Conservation (phyloP, 2,113 vertebrate genomes). For the Marcusenius ussheri region DNA sequence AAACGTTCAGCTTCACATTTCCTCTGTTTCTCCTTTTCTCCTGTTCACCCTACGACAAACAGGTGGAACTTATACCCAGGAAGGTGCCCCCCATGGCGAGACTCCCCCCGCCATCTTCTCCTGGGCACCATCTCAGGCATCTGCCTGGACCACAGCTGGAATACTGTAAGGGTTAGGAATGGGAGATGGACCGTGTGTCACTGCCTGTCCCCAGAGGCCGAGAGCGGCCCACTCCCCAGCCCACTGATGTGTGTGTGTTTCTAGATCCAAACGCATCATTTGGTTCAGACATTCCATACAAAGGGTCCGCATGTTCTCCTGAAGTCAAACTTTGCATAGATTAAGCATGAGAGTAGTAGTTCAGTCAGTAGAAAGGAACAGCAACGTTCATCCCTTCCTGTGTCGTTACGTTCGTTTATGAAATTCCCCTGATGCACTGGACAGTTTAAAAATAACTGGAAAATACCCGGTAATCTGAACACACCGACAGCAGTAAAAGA, state of each 20-base stretch:
- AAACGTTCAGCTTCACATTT: constrained; percentile 54
- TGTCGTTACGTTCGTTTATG: background rate
- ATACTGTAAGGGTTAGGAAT: background rate
- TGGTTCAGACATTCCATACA: background rate
- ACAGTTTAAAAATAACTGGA: constrained; percentile 60
- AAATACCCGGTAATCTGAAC: constrained; percentile 80
- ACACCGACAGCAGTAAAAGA: constrained; percentile 51
- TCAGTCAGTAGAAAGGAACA: background rate
- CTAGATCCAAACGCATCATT: background rate
- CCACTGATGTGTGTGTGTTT: background rate
- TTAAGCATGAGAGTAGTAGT: background rate
- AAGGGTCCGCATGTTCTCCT: background rate
- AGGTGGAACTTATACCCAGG: background rate
- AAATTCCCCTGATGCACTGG: constrained; percentile 14
- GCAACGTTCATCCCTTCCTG: background rate
- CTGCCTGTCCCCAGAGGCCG: background rate
- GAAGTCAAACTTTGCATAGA: background rate
- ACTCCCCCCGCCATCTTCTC: background rate
- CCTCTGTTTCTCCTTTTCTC: constrained; percentile 28
- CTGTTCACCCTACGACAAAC: background rate
- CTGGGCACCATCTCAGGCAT: background rate
- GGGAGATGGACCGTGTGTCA: background rate
- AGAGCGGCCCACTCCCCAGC: background rate
- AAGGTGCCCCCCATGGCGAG: background rate
- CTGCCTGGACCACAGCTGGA: background rate